phyloP scores from a whole-genome alignment of 2,113 vertebrate genomes.

The Budorcas taxicolor region DNA sequence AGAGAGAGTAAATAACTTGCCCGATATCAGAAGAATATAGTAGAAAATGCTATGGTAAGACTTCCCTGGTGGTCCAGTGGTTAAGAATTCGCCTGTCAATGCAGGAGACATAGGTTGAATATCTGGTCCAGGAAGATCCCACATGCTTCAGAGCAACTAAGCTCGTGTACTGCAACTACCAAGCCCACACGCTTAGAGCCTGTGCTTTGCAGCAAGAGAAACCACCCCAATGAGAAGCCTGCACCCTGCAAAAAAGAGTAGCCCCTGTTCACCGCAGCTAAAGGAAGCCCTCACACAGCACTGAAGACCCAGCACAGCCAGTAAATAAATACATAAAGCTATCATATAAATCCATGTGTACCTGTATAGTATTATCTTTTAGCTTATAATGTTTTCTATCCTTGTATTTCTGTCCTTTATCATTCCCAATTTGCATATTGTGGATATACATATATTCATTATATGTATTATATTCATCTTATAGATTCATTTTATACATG shows the following conservation, averaged over 20 bases:
- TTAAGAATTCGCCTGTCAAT: background rate
- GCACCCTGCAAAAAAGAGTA: background rate
- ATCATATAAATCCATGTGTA: background rate
- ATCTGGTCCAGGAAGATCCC: background rate
- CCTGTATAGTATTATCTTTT: background rate
- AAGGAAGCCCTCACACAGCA: background rate
- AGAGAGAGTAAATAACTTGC: background rate
- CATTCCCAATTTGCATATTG: background rate
- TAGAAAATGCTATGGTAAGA: background rate
- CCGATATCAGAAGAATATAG: background rate
- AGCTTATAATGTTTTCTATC: background rate
- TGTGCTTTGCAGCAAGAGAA: background rate
- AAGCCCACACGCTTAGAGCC: background rate
- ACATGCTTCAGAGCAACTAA: background rate
- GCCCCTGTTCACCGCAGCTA: background rate
- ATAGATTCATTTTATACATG: background rate
- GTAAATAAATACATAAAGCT: background rate
- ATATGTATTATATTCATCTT: background rate
- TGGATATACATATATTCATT: background rate
- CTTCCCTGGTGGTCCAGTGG: background rate
- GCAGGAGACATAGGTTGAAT: background rate
- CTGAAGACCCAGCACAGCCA: background rate
- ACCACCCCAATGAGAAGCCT: background rate
- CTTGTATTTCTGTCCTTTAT: background rate
- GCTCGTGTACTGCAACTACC: background rate